phyloP scores from a whole-genome alignment of 2,113 vertebrate genomes.

The Climacteris rufus region DNA sequence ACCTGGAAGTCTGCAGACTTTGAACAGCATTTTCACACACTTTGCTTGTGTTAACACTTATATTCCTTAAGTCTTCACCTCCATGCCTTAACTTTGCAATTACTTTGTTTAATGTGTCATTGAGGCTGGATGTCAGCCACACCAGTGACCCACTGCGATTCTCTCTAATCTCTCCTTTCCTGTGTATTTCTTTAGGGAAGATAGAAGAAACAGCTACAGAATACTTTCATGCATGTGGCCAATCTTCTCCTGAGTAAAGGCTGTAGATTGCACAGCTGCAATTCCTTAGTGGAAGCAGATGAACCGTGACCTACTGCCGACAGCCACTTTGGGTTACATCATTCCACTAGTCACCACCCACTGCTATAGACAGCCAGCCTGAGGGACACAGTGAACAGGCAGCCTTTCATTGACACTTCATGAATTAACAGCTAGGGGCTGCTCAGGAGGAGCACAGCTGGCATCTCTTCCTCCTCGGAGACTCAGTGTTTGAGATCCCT shows the following conservation, averaged over 20 bases:
- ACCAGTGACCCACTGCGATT: not conserved
- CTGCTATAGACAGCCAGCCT: not conserved
- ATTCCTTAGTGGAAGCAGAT: constrained; percentile 43
- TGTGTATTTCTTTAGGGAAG: not conserved
- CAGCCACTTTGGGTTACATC: constrained; percentile 36
- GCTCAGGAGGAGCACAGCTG: constrained; percentile 5
- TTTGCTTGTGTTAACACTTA: not conserved
- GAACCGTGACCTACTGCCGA: constrained; percentile 13
- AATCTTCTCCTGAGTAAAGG: not conserved
- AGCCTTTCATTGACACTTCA: constrained; percentile 25
- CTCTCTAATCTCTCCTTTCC: not conserved
- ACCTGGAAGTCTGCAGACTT: not conserved
- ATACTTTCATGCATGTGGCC: not conserved
- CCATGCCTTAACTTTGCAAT: not conserved
- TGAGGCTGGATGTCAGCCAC: not conserved
- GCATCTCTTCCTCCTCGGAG: constrained; percentile 5
- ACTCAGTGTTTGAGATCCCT: not conserved
- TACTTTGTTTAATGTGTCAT: not conserved
- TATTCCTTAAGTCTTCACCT: not conserved
- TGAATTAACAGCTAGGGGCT: constrained; percentile 38
- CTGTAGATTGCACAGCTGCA: constrained; percentile 19
- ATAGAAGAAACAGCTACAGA: not conserved
- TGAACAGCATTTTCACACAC: not conserved
- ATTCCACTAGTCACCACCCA: constrained; percentile 34
- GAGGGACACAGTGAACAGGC: not conserved